Conservation (phyloP, 2,888 invertebrate genomes). For the Ophioninae sp. region DNA sequence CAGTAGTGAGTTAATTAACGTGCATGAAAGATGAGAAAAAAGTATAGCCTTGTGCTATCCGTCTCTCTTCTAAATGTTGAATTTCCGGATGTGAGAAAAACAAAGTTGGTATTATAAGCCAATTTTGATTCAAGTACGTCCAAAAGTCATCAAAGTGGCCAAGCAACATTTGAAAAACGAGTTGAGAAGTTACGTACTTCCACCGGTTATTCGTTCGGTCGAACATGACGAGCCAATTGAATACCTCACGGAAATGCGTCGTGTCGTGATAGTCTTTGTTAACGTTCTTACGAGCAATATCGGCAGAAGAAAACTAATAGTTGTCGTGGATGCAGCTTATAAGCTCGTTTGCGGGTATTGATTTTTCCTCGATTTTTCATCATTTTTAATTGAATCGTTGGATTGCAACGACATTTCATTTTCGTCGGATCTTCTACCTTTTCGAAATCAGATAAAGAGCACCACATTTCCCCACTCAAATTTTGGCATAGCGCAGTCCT, state of each 20-base stretch:
- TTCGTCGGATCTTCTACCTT: too few relatives aligned
- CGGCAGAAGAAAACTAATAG: conserved; percentile 80
- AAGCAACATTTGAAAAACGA: conserved; percentile 79
- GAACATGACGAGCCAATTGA: conserved; percentile 87
- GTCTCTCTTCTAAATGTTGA: not conserved
- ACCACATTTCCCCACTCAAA: too few relatives aligned
- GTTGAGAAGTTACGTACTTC: conserved; percentile 83
- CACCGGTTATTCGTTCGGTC: conserved; percentile 84
- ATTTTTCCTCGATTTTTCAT: not conserved
- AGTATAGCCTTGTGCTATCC: not conserved
- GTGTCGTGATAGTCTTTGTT: conserved; percentile 86
- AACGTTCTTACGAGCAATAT: conserved; percentile 83
- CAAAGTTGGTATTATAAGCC: not conserved
- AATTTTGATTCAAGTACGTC: conserved; percentile 79
- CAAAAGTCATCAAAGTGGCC: conserved; percentile 81
- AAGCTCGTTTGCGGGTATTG: conserved; percentile 81
- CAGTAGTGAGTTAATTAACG: conserved; percentile 67
- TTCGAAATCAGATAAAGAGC: too few relatives aligned
- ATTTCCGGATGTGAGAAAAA: not conserved
- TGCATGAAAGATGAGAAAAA: not conserved
- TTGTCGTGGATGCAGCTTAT: conserved; percentile 83
- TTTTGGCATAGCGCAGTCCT: too few relatives aligned
- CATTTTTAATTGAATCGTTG: too few relatives aligned
- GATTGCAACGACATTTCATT: too few relatives aligned
- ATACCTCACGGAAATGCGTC: conserved; percentile 88